Evolutionary conservation across 2,797 vertebrate species (phyloP).

Genomic region (Tamandua tetradactyla): DNA sequence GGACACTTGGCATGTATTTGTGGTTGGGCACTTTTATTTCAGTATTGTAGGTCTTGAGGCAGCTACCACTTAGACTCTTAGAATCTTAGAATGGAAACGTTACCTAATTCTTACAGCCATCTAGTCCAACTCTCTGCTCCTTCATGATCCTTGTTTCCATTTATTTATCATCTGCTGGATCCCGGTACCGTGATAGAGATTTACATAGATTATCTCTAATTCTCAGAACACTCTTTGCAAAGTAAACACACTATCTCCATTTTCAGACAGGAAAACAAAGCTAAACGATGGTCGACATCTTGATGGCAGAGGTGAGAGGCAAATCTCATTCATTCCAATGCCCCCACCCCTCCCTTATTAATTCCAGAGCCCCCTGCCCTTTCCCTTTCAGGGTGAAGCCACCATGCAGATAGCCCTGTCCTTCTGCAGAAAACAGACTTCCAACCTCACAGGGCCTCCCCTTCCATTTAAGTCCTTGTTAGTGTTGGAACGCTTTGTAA

Average conservation of each 20-base stretch:
- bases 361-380: background rate
- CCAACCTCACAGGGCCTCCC: background rate
- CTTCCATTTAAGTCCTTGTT: background rate
- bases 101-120: background rate
- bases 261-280: background rate
- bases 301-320: background rate
- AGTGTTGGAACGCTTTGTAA: constrained; percentile 36
- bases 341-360: too few relatives aligned
- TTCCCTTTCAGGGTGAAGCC: background rate
- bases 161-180: background rate
- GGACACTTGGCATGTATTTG: background rate
- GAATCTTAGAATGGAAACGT: background rate
- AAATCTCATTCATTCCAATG: background rate
- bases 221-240: background rate
- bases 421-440: background rate
- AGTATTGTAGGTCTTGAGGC: background rate
- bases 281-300: background rate
- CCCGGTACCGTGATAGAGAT: background rate
- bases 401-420: background rate
- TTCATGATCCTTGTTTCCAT: background rate
- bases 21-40: background rate
- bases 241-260: background rate
- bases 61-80: background rate
- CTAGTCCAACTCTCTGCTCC: background rate
- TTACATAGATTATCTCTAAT: background rate